Evolutionary conservation across 2,797 vertebrate species (phyloP), one percentile per base, ranked within the genome.

Genomic region (Pseudochaenichthys georgianus): DNA sequence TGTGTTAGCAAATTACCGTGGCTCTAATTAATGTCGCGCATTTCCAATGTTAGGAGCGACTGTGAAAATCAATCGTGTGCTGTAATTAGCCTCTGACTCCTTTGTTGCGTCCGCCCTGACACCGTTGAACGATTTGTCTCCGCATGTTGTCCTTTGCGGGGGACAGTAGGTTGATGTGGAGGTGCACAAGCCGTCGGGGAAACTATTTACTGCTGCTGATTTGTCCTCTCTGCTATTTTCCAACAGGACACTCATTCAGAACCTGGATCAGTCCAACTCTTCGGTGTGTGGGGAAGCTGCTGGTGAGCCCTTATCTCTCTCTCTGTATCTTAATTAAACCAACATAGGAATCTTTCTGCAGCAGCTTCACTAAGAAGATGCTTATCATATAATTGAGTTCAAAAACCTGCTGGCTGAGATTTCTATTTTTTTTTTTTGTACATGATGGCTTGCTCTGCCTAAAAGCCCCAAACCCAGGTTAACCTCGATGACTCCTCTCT

Each of bases 261-360:
- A 90, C 82, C 92, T 96, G 78, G 95, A 96, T 81, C 75, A 93
- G 7, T 94, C 93, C 0, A 95, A 95, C 73, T 93, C 95, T 2
- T 93, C 94, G 0, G 81, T 94, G 62, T 96, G 96, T 51, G 94
- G 86, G 63, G 87, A 93, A 52, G 91, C 88, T 73, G 87, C 90
- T 81, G 95, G 96, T 96, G 85, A 91, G 92, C 65, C 71, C 45
- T 86, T 85, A 87, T 90, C 84, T 72, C 75, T 75, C 66, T 66
- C 71, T 77, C 62, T 79, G 69, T 54, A 58, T 88, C 87, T 88
- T 83, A 76, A 88, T 93, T 85, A 85, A 87, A 74, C 72, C 75
- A 68, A 64, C 86, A 78, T 13, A 75, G 59, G 65, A 78, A 78
- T 53, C 51, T 88, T 87, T 85, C 71, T 74, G 57, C 34, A 69